Evolutionary conservation across 2,888 invertebrate genomes (phyloP).

Genomic region (Dendrolimus houi): DNA sequence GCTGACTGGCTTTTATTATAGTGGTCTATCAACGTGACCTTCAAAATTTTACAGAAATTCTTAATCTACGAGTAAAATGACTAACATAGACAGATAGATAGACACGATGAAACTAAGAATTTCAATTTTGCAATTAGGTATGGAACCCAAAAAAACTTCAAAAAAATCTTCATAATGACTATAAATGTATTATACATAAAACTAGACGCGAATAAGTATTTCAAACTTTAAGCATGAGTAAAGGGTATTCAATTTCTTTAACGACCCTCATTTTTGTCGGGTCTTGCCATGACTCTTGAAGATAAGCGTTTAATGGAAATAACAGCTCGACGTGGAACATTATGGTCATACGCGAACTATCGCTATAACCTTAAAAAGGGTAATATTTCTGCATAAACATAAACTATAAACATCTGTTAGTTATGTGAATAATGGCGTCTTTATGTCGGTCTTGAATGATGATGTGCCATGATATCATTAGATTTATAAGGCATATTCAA

Average conservation of each 20-base stretch:
- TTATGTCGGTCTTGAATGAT: too few relatives aligned
- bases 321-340: slow-evolving; percentile 46
- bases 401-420: not conserved
- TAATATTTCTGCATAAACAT: slow-evolving; percentile 42
- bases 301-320: slow-evolving; percentile 66
- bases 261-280: slow-evolving; percentile 59
- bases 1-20: too few relatives aligned
- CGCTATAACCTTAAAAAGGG: slow-evolving; percentile 40
- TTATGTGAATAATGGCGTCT: not conserved
- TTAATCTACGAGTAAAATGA: too few relatives aligned
- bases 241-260: slow-evolving; percentile 62
- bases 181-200: slow-evolving; percentile 12
- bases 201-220: slow-evolving; percentile 27
- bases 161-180: not conserved
- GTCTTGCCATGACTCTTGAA: slow-evolving; percentile 56
- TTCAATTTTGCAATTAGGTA: too few relatives aligned
- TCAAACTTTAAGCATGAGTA: slow-evolving; percentile 47
- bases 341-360: slow-evolving; percentile 53
- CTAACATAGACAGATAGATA: too few relatives aligned
- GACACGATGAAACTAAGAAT: too few relatives aligned
- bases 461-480: too few relatives aligned
- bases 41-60: too few relatives aligned
- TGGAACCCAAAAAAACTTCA: too few relatives aligned
- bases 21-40: too few relatives aligned
- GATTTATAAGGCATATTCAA: too few relatives aligned